A percentile compares a stretch with the other conserved stretches of the same genome.
Conservation (phyloP, 2,797 vertebrate species). For the Mormyrus hasselquistii region DNA sequence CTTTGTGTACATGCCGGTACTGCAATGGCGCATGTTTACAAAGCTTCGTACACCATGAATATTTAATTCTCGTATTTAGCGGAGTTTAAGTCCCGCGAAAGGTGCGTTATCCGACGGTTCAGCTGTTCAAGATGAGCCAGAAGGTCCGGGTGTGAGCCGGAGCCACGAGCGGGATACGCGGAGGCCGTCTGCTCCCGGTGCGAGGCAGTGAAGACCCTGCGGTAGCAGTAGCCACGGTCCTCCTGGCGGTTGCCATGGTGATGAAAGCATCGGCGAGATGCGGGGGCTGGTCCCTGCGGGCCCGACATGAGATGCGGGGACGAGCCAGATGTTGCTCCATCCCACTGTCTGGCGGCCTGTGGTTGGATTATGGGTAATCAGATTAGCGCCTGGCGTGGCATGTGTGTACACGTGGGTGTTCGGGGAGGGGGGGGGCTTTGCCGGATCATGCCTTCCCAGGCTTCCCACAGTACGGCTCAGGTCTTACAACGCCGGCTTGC, state of each 20-base stretch:
- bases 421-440: not conserved
- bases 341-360: not conserved
- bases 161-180: not conserved
- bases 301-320: not conserved
- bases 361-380: not conserved
- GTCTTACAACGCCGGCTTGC: not conserved
- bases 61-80: slow-evolving; percentile 69
- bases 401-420: not conserved
- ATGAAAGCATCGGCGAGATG: not conserved
- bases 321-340: slow-evolving; percentile 25
- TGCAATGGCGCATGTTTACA: slow-evolving; percentile 58
- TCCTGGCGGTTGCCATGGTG: not conserved
- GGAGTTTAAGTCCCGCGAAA: slow-evolving; percentile 32
- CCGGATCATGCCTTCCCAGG: not conserved
- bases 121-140: not conserved
- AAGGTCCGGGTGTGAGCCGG: not conserved
- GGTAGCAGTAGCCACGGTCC: not conserved
- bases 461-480: not conserved
- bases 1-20: slow-evolving; percentile 66
- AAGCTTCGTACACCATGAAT: slow-evolving; percentile 59
- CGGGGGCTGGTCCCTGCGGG: not conserved
- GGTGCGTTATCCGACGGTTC: not conserved
- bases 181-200: not conserved
- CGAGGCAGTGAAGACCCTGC: not conserved
- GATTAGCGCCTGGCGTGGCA: not conserved